These are phyloP conservation scores for Panurus biarmicus DNA, from an alignment of 2,113 vertebrate genomes.

Conservation along the genomic window DNA sequence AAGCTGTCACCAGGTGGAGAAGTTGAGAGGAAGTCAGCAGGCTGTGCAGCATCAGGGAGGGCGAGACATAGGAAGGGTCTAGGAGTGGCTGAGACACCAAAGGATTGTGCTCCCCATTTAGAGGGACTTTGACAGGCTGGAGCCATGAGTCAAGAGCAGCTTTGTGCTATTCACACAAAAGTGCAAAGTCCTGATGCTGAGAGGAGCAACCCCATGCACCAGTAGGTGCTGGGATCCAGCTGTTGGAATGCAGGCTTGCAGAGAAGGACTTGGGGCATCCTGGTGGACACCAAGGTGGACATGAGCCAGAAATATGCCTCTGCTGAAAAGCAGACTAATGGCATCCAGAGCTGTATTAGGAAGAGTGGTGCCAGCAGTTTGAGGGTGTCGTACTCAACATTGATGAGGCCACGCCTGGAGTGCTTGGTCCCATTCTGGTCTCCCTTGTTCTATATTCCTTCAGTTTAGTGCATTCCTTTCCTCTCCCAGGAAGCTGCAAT, in stretches of 20 bases:
- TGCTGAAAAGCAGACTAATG: neutral
- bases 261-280: neutral
- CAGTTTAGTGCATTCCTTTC: neutral
- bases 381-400: fast-evolving
- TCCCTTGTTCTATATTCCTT: neutral
- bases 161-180: neutral
- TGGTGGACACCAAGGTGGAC: neutral
- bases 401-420: neutral
- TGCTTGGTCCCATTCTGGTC: neutral
- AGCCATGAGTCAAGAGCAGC: neutral
- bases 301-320: neutral
- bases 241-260: neutral
- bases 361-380: neutral
- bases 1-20: neutral
- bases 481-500: neutral
- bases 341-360: neutral
- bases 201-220: neutral
- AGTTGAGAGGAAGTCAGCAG: neutral
- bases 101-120: neutral
- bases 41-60: neutral
- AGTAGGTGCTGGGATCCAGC: neutral
- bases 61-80: neutral
- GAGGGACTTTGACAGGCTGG: neutral
- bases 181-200: neutral
- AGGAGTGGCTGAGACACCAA: neutral